Percentiles rank a stretch among this genome's conserved stretches.
Evolutionary conservation across 2,888 invertebrate genomes (phyloP).

Genomic region (Ectemnius lituratus): DNA sequence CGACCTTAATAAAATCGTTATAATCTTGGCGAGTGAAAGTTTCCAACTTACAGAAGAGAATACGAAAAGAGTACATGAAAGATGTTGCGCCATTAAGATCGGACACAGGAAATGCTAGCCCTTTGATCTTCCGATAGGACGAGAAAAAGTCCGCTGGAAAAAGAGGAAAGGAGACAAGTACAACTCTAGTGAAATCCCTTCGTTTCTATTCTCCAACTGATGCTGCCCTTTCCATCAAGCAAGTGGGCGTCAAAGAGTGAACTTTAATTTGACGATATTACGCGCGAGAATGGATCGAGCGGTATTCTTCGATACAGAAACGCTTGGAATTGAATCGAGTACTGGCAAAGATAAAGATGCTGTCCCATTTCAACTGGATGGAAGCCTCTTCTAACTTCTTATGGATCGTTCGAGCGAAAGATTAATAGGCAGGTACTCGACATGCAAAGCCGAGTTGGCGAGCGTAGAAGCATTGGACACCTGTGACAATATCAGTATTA

Average conservation of each 20-base stretch:
- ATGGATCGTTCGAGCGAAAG: too few species aligned
- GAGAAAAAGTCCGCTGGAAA: neutral
- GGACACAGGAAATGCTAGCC: neutral
- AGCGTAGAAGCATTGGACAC: too few species aligned
- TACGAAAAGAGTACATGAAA: neutral
- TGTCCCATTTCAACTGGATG: too few species aligned
- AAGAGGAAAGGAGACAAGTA: neutral
- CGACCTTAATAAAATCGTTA: neutral
- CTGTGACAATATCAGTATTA: too few species aligned
- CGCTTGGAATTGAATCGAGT: too few species aligned
- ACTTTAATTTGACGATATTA: conserved; percentile 22
- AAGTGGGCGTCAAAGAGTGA: neutral
- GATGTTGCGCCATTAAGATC: conserved; percentile 37
- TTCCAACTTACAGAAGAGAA: too few species aligned
- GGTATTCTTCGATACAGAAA: neutral
- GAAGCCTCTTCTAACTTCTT: too few species aligned
- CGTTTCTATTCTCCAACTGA: neutral
- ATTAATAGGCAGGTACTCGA: too few species aligned
- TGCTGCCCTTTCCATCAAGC: neutral
- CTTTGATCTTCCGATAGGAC: conserved; percentile 25
- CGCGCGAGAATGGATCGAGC: neutral
- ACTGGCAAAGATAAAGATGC: too few species aligned
- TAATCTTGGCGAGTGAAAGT: too few species aligned
- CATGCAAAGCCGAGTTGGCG: too few species aligned
- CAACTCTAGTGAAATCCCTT: neutral